A percentile compares a stretch with the other conserved stretches of the same genome.
Conservation (phyloP, 2,888 invertebrate genomes). For the Tolmerus cingulatus region DNA sequence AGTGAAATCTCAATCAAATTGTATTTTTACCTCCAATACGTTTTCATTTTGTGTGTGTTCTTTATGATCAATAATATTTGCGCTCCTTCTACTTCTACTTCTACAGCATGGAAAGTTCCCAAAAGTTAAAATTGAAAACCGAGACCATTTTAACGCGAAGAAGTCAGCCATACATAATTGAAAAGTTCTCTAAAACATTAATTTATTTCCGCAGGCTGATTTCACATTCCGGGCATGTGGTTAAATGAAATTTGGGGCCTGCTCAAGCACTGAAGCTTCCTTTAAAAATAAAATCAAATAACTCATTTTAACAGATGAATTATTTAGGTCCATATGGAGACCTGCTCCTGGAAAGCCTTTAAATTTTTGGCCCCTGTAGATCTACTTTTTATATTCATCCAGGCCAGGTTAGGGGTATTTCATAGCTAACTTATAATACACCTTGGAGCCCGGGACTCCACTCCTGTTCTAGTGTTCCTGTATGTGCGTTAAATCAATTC, state of each 20-base stretch:
- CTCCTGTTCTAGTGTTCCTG: background rate
- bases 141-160: background rate
- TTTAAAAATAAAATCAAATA: slow-evolving; percentile 12
- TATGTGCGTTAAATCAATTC: slow-evolving; percentile 12
- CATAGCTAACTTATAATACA: background rate
- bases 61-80: background rate
- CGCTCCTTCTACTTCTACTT: background rate
- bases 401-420: background rate
- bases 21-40: background rate
- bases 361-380: background rate
- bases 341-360: background rate
- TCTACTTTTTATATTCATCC: background rate
- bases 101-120: background rate
- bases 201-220: background rate
- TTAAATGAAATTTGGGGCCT: background rate
- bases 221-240: background rate
- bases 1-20: background rate
- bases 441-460: background rate
- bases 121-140: background rate
- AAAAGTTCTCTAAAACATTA: background rate
- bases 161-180: background rate
- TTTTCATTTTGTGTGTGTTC: background rate
- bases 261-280: background rate
- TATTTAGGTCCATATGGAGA: background rate
- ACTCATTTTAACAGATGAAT: slow-evolving; percentile 3